Percentiles rank a stretch among this genome's conserved stretches.
Conservation (phyloP, 2,888 invertebrate species). For the Netelia melanura region DNA sequence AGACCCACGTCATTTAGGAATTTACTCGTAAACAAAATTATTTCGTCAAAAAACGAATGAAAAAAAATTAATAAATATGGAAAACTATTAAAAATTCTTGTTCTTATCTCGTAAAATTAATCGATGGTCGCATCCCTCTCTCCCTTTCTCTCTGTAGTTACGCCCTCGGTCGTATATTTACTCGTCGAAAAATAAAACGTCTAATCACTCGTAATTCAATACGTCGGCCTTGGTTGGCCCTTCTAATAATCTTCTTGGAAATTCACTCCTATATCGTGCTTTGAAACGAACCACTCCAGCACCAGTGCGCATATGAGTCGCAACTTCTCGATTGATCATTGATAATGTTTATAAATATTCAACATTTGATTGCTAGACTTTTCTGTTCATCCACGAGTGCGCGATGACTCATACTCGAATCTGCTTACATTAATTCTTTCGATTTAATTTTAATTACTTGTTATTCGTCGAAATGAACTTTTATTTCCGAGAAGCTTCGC, state of each 20-base stretch:
- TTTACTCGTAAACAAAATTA: too few species aligned
- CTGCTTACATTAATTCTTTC: conserved; percentile 6
- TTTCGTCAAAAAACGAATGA: too few species aligned
- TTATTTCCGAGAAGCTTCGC: conserved; percentile 12
- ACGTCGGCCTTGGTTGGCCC: conserved; percentile 56
- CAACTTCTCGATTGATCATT: conserved; percentile 47
- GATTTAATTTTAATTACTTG: not conserved
- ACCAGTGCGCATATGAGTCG: not conserved
- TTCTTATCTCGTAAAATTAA: too few species aligned
- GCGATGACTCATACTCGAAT: conserved; percentile 17
- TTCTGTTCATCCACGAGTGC: not conserved
- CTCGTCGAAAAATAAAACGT: conserved; percentile 40
- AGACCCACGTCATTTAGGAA: too few species aligned
- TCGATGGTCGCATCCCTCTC: not conserved
- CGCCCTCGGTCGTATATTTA: not conserved
- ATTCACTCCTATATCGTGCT: conserved; percentile 20
- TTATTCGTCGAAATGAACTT: conserved; percentile 20
- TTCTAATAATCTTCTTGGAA: conserved; percentile 64
- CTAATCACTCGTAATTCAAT: conserved; percentile 60
- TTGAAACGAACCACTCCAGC: conserved; percentile 2
- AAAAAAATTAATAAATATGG: too few species aligned
- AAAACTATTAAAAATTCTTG: too few species aligned
- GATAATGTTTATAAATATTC: conserved; percentile 49
- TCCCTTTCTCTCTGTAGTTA: not conserved
- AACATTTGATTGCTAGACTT: conserved; percentile 40